Evolutionary conservation across 2,888 invertebrate genomes (phyloP).

Genomic region (Erebia palarica): DNA sequence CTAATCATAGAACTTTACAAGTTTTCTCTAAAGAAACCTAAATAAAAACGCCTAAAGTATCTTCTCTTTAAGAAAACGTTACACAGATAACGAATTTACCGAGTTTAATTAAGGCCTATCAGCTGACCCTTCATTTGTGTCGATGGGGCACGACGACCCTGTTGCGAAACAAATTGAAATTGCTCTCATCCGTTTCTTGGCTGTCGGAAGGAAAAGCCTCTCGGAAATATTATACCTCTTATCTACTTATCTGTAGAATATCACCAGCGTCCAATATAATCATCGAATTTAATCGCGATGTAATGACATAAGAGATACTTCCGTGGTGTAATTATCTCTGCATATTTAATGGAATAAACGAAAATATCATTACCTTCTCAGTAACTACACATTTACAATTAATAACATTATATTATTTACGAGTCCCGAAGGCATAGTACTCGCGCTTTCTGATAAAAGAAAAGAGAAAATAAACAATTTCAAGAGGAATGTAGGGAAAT

Average conservation of each 20-base stretch:
- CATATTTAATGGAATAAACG: no score
- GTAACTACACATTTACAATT: no score
- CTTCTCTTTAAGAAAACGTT: conserved; percentile 39
- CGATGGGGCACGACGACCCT: conserved; percentile 69
- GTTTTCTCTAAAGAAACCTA: not conserved
- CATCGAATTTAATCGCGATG: not conserved
- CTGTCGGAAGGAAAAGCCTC: conserved; percentile 52
- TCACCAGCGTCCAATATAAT: not conserved
- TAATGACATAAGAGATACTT: not conserved
- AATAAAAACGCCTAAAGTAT: conserved; percentile 20
- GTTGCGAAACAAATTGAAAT: conserved; percentile 76
- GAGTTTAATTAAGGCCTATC: conserved; percentile 75
- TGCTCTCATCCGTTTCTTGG: conserved; percentile 58
- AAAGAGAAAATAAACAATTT: no score
- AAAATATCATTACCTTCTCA: no score
- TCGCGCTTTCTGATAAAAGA: no score
- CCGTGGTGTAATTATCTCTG: no score
- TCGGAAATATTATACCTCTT: conserved; percentile 41
- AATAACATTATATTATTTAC: no score
- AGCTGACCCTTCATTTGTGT: conserved; percentile 76
- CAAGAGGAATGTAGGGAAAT: no score
- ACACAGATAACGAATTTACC: conserved; percentile 60
- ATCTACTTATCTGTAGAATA: not conserved
- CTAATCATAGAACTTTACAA: not conserved
- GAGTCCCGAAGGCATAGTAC: no score